phyloP scores from a whole-genome alignment of 2,113 vertebrate species.

The Laterallus jamaicensis region DNA sequence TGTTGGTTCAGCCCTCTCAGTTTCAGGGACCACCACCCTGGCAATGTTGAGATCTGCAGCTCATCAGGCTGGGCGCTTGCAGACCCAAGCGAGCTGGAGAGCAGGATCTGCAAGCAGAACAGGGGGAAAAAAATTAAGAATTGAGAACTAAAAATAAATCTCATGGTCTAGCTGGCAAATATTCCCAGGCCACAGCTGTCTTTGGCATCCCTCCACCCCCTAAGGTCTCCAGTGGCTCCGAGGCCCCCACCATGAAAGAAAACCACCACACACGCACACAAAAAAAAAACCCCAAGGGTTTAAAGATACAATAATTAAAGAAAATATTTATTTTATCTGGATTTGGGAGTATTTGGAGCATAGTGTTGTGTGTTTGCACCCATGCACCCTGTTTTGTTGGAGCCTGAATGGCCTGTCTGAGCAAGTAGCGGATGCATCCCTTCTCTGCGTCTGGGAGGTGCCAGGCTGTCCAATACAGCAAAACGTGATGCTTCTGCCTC shows the following conservation, averaged over 20 bases:
- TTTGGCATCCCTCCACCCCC: slow-evolving; percentile 61
- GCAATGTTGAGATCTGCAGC: not conserved
- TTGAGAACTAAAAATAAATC: slow-evolving; percentile 20
- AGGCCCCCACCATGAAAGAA: slow-evolving; percentile 36
- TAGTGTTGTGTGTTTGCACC: slow-evolving; percentile 47
- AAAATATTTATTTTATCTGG: slow-evolving; percentile 72
- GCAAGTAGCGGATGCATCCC: not conserved
- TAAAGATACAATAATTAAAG: slow-evolving; percentile 69
- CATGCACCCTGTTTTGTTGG: not conserved
- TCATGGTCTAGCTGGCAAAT: slow-evolving; percentile 53
- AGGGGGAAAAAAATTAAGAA: not conserved
- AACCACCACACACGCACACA: too few relatives aligned
- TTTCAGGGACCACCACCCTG: not conserved
- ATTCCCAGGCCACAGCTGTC: slow-evolving; percentile 43
- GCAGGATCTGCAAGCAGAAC: slow-evolving; percentile 8
- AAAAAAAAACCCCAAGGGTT: slow-evolving; percentile 72
- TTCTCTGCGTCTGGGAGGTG: not conserved
- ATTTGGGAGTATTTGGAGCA: slow-evolving; percentile 53
- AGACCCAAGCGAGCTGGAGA: not conserved
- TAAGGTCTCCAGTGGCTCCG: slow-evolving; percentile 58
- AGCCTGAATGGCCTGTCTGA: not conserved
- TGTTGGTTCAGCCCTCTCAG: not conserved
- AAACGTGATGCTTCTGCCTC: not conserved
- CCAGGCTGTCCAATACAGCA: not conserved
- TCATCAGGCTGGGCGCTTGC: not conserved